Evolutionary conservation across 2,797 vertebrate genomes (phyloP).

Genomic region (Lepilemur ruficaudatus): DNA sequence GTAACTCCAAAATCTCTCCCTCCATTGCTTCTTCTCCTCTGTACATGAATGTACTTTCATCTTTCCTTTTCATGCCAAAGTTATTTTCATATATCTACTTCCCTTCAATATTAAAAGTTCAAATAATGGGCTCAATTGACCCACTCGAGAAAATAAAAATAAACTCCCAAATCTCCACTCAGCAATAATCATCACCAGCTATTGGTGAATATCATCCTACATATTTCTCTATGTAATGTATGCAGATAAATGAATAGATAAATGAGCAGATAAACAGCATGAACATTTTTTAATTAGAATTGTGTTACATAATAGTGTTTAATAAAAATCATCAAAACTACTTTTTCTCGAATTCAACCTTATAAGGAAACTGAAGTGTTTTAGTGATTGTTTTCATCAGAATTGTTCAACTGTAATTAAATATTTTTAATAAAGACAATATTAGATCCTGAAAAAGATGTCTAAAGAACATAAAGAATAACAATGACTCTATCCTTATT

Average conservation of each 20-base stretch:
- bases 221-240: background rate
- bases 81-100: background rate
- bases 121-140: background rate
- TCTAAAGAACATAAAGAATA: background rate
- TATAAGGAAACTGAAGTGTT: background rate
- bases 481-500: background rate
- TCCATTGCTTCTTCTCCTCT: background rate
- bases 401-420: background rate
- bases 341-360: background rate
- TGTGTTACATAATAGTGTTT: background rate
- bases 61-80: background rate
- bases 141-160: background rate
- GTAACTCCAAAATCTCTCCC: background rate
- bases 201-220: background rate
- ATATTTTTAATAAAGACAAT: background rate
- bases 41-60: background rate
- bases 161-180: background rate
- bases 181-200: background rate
- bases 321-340: constrained; percentile 35
- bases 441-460: background rate
- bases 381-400: background rate
- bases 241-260: background rate
- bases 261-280: background rate
- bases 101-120: background rate
- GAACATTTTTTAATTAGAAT: background rate